Percentiles rank a stretch among this genome's conserved stretches.
Conservation (phyloP, 2,797 vertebrate genomes). For the Yasuhikotakia modesta region DNA sequence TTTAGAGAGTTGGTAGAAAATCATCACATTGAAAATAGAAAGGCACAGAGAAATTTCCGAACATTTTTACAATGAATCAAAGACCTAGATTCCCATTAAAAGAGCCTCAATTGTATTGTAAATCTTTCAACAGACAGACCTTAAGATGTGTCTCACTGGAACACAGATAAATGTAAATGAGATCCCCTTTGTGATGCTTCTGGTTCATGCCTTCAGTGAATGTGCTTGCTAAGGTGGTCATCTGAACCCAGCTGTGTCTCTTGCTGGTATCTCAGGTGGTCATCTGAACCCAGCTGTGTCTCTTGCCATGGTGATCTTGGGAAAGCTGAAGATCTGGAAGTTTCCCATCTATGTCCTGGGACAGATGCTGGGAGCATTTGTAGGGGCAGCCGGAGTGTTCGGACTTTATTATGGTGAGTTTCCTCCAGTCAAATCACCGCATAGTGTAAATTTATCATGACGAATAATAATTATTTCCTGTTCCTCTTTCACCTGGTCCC, state of each 20-base stretch:
- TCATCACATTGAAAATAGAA: too few species aligned
- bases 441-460: not conserved
- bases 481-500: conserved; percentile 20
- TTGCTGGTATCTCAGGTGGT: conserved; percentile 80
- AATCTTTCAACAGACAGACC: too few species aligned
- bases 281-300: conserved; percentile 92
- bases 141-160: too few species aligned
- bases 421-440: not conserved
- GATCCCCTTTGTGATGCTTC: not conserved
- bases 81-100: too few species aligned
- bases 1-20: too few species aligned
- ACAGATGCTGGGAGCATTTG: conserved; percentile 91
- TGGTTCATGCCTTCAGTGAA: not conserved
- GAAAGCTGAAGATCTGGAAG: conserved; percentile 91
- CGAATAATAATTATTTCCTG: not conserved
- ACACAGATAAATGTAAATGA: not conserved
- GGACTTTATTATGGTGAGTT: conserved; percentile 83
- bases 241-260: conserved; percentile 90
- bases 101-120: too few species aligned
- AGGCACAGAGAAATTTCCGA: too few species aligned
- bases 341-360: conserved; percentile 90
- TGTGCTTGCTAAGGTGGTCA: conserved; percentile 82
- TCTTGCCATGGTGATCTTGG: conserved; percentile 91
- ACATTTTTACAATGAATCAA: too few species aligned
- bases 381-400: conserved; percentile 89